Percentiles rank a stretch among this genome's conserved stretches.
Evolutionary conservation across 2,888 invertebrate species (phyloP).

Genomic region (Coronaproctus castanopsis): DNA sequence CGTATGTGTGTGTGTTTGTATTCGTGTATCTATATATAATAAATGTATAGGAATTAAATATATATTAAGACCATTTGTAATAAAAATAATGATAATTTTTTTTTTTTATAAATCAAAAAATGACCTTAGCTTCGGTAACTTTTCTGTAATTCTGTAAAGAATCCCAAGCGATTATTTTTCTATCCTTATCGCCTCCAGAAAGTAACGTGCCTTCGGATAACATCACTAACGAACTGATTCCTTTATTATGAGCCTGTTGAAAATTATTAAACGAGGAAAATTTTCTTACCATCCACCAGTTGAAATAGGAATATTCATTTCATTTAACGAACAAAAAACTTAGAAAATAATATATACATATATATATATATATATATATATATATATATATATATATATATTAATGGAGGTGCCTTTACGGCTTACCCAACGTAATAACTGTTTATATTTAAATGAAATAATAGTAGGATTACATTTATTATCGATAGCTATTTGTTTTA

Average conservation of each 20-base stretch:
- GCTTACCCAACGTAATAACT: too few species aligned
- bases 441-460: too few species aligned
- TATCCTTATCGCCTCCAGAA: conserved; percentile 75
- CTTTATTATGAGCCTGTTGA: conserved; percentile 55
- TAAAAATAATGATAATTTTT: too few species aligned
- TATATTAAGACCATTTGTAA: too few species aligned
- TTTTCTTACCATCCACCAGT: too few species aligned
- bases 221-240: conserved; percentile 69
- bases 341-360: neutral
- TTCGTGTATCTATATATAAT: too few species aligned
- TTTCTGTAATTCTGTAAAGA: conserved; percentile 72
- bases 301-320: neutral
- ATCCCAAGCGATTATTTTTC: conserved; percentile 83
- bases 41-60: too few species aligned
- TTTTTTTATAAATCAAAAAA: neutral
- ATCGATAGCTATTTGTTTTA: too few species aligned
- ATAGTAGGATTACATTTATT: too few species aligned
- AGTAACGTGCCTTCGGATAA: conserved; percentile 73
- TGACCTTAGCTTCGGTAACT: conserved; percentile 69
- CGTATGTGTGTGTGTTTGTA: too few species aligned
- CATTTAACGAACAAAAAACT: neutral
- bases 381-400: neutral
- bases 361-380: neutral
- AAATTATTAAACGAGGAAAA: too few species aligned
- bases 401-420: neutral